Evolutionary conservation across 2,113 vertebrate species (phyloP), one percentile per base, ranked within the genome.

Genomic region (Cebus imitator): DNA sequence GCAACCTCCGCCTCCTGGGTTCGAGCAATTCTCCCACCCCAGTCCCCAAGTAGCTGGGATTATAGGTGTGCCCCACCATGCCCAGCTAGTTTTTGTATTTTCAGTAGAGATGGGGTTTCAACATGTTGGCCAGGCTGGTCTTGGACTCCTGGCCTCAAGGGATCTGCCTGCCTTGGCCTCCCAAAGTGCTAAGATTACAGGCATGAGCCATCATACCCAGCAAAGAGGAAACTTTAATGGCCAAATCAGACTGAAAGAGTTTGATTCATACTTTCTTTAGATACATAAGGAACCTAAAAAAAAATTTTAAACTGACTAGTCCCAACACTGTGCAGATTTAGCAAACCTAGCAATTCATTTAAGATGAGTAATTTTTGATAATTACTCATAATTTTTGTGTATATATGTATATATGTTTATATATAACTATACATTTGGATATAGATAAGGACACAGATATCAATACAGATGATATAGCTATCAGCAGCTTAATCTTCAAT

Each of bases 321-420:
- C 92, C 30, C 83, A 73, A 50, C 73, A 90, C 86, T 94, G 87
- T 84, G n/a, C 64, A 97, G 93, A 95, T 92, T 97, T 96, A 98
- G 73, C 61, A 98, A 98, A 52, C 2, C 40, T 70, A 83, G 75
- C 73, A 81, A 93, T 30, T 40, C 16, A 66, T 94, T 93, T 55
- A 95, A 96, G 97, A 87, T 50, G 90, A 80, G 11, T 72, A 61
- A 70, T 76, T 98, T 96, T 97, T 96, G 95, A 93, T 66, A 75
- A 91, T 75, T 57, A 79, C 30, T 73, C 52, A 20, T n/a, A 58
- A 87, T 90, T 80, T 82, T 8, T 55, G 32, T 61, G 52, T 16
- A 8, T 52, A 58, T 35, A 25, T 90, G 35, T 48, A 23, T 45
- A n/a, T 18, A 32, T 57, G 55, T 87, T 68, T 89, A 55, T 78